Percentiles rank a stretch among this genome's conserved stretches.
Evolutionary conservation across 2,113 vertebrate species (phyloP).

Genomic region (Vombatus ursinus): DNA sequence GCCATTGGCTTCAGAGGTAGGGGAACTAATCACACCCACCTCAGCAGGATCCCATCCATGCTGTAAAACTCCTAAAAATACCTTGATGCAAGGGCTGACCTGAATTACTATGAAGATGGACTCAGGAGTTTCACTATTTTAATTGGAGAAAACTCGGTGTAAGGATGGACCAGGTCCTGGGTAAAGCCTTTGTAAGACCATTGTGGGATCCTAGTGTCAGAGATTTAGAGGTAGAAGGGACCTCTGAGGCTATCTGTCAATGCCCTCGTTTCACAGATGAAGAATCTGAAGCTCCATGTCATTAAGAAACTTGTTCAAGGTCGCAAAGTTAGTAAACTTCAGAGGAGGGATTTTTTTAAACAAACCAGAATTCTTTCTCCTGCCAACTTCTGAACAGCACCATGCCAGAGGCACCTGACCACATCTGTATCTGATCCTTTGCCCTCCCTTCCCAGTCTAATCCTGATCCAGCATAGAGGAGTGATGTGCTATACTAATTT

Average conservation of each 20-base stretch:
- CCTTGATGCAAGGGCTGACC: not conserved
- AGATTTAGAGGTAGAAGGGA: not conserved
- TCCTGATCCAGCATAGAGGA: not conserved
- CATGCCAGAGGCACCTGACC: not conserved
- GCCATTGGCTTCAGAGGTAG: not conserved
- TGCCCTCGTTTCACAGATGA: not conserved
- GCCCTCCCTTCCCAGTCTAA: not conserved
- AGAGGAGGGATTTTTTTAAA: not conserved
- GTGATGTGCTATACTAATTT: not conserved
- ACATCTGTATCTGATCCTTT: not conserved
- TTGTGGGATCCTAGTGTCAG: not conserved
- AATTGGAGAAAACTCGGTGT: not conserved
- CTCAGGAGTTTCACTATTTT: not conserved
- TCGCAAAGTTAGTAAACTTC: not conserved
- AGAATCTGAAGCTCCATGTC: not conserved
- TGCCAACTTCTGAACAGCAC: not conserved
- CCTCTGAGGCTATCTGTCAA: not conserved
- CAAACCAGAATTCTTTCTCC: not conserved
- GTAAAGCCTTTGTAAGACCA: not conserved
- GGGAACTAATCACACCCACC: not conserved
- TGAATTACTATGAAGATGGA: not conserved
- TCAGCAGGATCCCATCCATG: not conserved
- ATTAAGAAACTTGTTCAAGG: not conserved
- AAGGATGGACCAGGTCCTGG: not conserved
- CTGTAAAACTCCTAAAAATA: not conserved